Conservation (phyloP, 2,888 invertebrate genomes). For the Meta bourneti region DNA sequence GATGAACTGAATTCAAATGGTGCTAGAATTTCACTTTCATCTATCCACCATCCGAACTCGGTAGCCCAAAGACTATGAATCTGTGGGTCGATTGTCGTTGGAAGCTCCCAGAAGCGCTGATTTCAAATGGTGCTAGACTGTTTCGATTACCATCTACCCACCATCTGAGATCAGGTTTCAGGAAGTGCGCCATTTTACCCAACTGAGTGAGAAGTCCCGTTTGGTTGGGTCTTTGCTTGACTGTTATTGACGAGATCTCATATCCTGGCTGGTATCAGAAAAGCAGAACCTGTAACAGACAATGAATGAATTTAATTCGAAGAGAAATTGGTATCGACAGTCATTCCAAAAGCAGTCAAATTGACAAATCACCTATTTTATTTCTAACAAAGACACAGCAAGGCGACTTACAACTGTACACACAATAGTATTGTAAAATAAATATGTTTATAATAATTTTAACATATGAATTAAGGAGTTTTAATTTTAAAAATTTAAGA, state of each 20-base stretch:
- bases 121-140: constrained; percentile 77
- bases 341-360: too few species aligned
- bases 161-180: constrained; percentile 77
- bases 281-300: neutral
- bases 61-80: constrained; percentile 75
- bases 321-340: neutral
- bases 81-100: neutral
- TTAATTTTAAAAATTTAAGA: too few species aligned
- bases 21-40: constrained; percentile 74
- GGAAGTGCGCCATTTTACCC: constrained; percentile 48
- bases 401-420: too few species aligned
- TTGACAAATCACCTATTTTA: too few species aligned
- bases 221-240: too few species aligned
- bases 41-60: constrained; percentile 77
- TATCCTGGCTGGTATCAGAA: too few species aligned
- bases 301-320: neutral
- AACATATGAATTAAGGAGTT: too few species aligned
- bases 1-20: constrained; percentile 78
- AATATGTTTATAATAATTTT: too few species aligned
- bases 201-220: too few species aligned
- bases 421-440: too few species aligned
- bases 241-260: too few species aligned
- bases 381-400: too few species aligned
- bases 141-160: constrained; percentile 72
- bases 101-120: constrained; percentile 76